A percentile compares a stretch with the other conserved stretches of the same genome.
Conservation (phyloP, 1,140 invertebrate genomes). For the Leptonema lineaticorne region DNA sequence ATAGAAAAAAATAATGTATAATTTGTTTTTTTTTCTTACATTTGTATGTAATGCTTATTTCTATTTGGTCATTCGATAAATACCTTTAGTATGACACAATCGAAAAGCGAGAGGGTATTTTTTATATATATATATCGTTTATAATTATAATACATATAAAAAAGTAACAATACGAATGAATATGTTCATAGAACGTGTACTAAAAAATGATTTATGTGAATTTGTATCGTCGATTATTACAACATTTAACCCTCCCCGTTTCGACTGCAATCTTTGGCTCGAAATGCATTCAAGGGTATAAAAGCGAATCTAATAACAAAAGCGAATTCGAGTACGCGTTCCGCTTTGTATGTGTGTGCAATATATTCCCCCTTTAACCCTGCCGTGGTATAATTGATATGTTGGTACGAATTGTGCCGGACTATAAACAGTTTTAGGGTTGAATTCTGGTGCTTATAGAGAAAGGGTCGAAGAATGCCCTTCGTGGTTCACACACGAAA, state of each 20-base stretch:
- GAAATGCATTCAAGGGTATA: background rate
- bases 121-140: no score
- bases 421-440: conserved; percentile 13
- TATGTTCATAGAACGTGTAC: no score
- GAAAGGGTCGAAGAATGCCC: conserved; percentile 5
- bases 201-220: background rate
- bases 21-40: no score
- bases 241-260: background rate
- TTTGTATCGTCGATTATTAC: conserved; percentile 2
- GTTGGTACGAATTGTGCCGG: conserved; percentile 23
- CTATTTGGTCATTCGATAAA: no score
- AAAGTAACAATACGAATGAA: no score
- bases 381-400: conserved; percentile 14
- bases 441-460: background rate
- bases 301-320: conserved; percentile 1
- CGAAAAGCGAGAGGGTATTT: no score
- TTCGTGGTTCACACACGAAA: conserved; percentile 13
- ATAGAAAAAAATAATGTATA: no score
- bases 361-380: background rate
- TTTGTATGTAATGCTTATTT: no score
- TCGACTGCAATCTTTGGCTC: background rate
- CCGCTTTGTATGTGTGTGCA: background rate
- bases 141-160: no score
- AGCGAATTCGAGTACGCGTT: background rate
- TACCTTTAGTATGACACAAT: no score